Conservation (phyloP, 2,888 invertebrate genomes). For the Pristionchus maxplancki region DNA sequence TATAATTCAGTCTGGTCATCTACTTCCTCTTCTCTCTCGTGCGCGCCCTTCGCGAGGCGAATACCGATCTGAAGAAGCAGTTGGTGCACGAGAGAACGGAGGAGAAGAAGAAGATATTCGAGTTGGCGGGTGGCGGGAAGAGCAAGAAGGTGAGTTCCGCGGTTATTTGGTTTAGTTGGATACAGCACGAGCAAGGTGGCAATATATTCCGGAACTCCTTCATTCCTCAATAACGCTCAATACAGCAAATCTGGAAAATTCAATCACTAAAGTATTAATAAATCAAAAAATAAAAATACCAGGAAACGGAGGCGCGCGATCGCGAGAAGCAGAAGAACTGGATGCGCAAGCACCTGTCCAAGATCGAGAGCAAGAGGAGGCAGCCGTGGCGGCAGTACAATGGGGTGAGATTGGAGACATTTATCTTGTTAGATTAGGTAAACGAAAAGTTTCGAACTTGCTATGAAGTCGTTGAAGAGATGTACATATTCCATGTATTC, state of each 20-base stretch:
- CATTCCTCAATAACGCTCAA: not conserved
- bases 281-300: not conserved
- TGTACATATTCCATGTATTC: too few species aligned
- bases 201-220: too few species aligned
- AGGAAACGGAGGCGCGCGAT: constrained; percentile 56
- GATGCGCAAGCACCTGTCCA: constrained; percentile 68
- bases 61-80: constrained; percentile 88
- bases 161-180: too few species aligned
- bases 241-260: too few species aligned
- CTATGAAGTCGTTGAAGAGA: too few species aligned
- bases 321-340: constrained; percentile 57
- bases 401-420: constrained; percentile 58
- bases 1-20: constrained; percentile 84
- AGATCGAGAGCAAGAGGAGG: constrained; percentile 70
- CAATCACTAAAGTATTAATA: not conserved
- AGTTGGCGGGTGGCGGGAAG: constrained; percentile 83
- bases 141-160: constrained; percentile 56
- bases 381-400: constrained; percentile 74
- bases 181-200: too few species aligned
- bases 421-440: not conserved
- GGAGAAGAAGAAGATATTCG: constrained; percentile 93
- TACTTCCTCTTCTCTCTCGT: constrained; percentile 94
- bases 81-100: constrained; percentile 86
- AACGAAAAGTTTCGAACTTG: too few species aligned
- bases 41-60: constrained; percentile 91